These are phyloP conservation scores for Pelobates cultripes DNA, from an alignment of 2,797 vertebrate genomes.

Conservation along the genomic window DNA sequence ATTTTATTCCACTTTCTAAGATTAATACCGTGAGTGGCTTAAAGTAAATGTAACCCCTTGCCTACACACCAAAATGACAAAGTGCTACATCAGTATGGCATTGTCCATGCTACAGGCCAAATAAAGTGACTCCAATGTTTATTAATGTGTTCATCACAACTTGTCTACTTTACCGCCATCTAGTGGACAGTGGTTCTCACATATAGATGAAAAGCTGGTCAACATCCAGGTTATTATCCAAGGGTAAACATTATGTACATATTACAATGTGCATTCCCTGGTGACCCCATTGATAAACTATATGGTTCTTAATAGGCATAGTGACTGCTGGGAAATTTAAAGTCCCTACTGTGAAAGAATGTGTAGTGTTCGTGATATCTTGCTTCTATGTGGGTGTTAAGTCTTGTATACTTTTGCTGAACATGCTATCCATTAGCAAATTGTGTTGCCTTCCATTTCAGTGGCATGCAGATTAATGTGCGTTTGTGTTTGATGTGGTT, in stretches of 20 bases:
- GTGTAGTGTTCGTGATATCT: neutral
- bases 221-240: no score
- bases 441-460: neutral
- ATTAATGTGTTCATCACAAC: neutral
- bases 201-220: neutral
- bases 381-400: neutral
- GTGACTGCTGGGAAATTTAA: neutral
- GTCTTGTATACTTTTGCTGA: neutral
- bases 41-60: neutral
- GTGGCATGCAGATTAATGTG: neutral
- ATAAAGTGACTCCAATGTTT: no score
- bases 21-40: neutral
- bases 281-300: no score
- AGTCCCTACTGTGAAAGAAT: neutral
- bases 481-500: neutral
- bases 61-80: no score
- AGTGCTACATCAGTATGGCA: no score
- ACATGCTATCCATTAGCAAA: neutral
- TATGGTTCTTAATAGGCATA: no score
- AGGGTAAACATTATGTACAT: neutral
- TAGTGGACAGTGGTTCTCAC: conserved; percentile 16
- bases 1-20: neutral
- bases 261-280: neutral
- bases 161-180: neutral
- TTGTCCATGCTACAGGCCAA: neutral